A percentile compares a stretch with the other conserved stretches of the same genome.
These are phyloP conservation scores for Drosophila anomelani DNA, from an alignment of 2,888 invertebrate genomes.

Conservation along the genomic window DNA sequence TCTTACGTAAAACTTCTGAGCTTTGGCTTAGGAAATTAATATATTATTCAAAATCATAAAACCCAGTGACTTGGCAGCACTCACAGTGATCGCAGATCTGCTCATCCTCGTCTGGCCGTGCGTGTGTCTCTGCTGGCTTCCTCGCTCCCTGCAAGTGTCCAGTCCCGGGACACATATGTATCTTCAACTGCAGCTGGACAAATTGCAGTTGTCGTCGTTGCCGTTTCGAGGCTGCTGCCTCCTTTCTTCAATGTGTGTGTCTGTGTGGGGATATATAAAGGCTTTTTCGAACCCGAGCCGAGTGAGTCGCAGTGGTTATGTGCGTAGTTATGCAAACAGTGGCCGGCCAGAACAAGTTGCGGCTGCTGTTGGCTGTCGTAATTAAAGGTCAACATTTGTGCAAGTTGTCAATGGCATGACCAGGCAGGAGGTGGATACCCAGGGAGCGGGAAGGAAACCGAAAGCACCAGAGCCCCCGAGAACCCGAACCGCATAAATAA, in stretches of 20 bases:
- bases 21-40: neutral
- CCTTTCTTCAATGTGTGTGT: conserved; percentile 12
- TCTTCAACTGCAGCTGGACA: conserved; percentile 72
- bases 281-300: conserved; percentile 26
- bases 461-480: conserved; percentile 5
- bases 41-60: neutral
- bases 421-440: conserved; percentile 49
- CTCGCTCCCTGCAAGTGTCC: conserved; percentile 21
- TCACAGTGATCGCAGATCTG: conserved; percentile 32
- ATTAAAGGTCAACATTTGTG: conserved; percentile 82
- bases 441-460: neutral
- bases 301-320: conserved; percentile 51
- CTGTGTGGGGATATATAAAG: conserved; percentile 19
- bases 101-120: conserved; percentile 43
- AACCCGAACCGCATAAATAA: conserved; percentile 43
- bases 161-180: conserved; percentile 40
- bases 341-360: conserved; percentile 74
- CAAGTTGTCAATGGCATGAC: conserved; percentile 73
- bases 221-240: conserved; percentile 43
- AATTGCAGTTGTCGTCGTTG: conserved; percentile 80
- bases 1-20: neutral
- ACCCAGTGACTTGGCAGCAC: conserved; percentile 19
- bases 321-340: conserved; percentile 80
- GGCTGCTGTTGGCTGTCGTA: conserved; percentile 70
- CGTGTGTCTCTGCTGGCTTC: conserved; percentile 45